Evolutionary conservation across 2,888 invertebrate species (phyloP), one percentile per base, ranked within the genome.

Genomic region (Pseudoips prasinana): DNA sequence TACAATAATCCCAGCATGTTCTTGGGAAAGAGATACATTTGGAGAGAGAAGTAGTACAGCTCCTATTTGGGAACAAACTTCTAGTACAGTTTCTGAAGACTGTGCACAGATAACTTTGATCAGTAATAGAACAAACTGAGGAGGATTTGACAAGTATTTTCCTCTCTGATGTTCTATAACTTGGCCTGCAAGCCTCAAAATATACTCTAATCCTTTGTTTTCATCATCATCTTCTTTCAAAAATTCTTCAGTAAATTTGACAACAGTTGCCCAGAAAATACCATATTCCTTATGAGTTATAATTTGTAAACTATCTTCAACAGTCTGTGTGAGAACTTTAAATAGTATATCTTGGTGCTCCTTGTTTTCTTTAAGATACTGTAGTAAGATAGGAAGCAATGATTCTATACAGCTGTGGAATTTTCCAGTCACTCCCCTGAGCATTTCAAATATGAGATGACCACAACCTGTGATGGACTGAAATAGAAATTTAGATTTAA

Each of bases 391-490:
- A 19, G 91, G 90, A 1, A 97, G 71, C 56, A 96, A 92, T 33
- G 90, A 89, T 30, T 93, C 93, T 1, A 95, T 92, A 58, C 94
- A 94, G 46, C 94, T 96, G 71, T 98, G 97, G 66, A 98, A 95
- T 60, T 95, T 94, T 0, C 94, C 93, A 39, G 92, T 89, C 0
- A 96, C 93, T 17, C 98, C 98, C 64, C 93, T 92, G 24, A 97
- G 76, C 34, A 96, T 94, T 88, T 98, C 96, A 84, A 96, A 98
- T 35, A 98, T 87, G 10, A 98, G 88, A 54, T 94, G 92, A 0
- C 97, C 96, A 74, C 96, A 94, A 3, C 98, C 98, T 30, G 90
- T 76, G 8, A 93, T 84, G 42, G 94, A 93, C 94, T 94, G 75
- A 20, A 20, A 20, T 20, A n/a, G 7, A 20, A 20, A 7, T 7